Evolutionary conservation across 2,888 invertebrate genomes (phyloP), one percentile per base, ranked within the genome.

Genomic region (Eristalis intricaria): DNA sequence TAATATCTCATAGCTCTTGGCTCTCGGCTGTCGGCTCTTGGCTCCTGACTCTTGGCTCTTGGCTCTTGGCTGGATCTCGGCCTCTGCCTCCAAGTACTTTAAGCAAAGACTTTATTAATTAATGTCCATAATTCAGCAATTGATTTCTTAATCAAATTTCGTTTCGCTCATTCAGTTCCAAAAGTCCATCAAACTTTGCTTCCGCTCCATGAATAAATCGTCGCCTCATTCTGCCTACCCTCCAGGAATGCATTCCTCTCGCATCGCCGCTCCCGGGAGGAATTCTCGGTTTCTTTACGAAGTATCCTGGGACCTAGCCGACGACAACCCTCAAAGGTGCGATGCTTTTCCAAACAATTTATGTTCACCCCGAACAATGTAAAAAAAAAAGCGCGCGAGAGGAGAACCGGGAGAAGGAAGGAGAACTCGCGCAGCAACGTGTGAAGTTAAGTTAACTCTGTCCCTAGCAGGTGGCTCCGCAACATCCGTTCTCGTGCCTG

Each of bases 281-380:
- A 5, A n/a, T n/a, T 50, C n/a, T n/a, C n/a, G 50, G n/a, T 35
- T 64, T 64, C 60, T 60, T 23, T 13, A 60, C 26, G 26, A 73
- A 79, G 65, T 73, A 66, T 66, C 73, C 58, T 60, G 64, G 43
- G 38, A 71, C 71, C 65, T 65, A 79, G 43, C 35, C 66, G 71
- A 65, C 73, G 64, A 66, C 65, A 79, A 58, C 58, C 64, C 65
- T 71, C 56, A 63, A 71, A 38, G 32, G 64, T 65, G 64, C 32
- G 38, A 19, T 58, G n/a, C 40, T 71, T 58, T 29, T 64, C 38
- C 11, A 65, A 78, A 65, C 58, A 78, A 65, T 58, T 78, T 78
- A 78, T 29, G 43, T 56, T 15, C n/a, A 22, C 2, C 38, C 26
- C 66, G 50, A 50, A 50, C 50, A 50, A 43, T 43, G 4, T 43